Percentiles rank a stretch among this genome's conserved stretches.
Conservation (phyloP, 2,113 vertebrate genomes). For the Gnathonemus longibarbis region DNA sequence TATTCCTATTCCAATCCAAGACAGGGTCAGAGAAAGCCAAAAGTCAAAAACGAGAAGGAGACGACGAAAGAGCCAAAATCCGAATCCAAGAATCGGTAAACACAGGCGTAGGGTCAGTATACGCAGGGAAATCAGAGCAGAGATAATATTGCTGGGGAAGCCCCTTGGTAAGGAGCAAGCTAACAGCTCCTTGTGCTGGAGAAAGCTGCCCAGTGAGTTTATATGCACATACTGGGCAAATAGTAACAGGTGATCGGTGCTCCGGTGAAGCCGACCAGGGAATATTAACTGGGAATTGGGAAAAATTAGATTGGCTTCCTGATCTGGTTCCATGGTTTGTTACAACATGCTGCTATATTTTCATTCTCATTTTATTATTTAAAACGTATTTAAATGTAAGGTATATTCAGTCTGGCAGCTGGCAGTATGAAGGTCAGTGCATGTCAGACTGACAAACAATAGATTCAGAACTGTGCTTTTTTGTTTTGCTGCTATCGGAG, state of each 20-base stretch:
- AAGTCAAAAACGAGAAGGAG: not conserved
- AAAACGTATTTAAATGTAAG: not conserved
- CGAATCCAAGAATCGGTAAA: not conserved
- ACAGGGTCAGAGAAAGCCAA: not conserved
- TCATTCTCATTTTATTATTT: not conserved
- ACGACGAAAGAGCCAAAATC: not conserved
- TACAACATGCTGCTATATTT: not conserved
- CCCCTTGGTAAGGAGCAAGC: not conserved
- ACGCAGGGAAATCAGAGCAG: not conserved
- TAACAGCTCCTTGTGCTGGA: not conserved
- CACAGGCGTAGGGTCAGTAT: not conserved
- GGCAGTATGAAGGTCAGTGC: not conserved
- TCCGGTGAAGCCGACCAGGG: too few species aligned
- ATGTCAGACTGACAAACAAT: not conserved
- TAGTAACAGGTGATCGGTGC: not conserved
- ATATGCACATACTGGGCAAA: not conserved
- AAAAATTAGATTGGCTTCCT: not conserved
- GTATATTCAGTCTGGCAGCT: not conserved
- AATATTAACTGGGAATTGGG: not conserved
- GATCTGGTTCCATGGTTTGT: not conserved
- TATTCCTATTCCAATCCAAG: not conserved
- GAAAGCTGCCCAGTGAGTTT: not conserved
- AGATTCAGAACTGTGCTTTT: not conserved
- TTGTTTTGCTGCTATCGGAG: not conserved
- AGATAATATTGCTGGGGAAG: not conserved